Conservation (phyloP, 2,888 invertebrate genomes). For the Stenotaenia linearis region DNA sequence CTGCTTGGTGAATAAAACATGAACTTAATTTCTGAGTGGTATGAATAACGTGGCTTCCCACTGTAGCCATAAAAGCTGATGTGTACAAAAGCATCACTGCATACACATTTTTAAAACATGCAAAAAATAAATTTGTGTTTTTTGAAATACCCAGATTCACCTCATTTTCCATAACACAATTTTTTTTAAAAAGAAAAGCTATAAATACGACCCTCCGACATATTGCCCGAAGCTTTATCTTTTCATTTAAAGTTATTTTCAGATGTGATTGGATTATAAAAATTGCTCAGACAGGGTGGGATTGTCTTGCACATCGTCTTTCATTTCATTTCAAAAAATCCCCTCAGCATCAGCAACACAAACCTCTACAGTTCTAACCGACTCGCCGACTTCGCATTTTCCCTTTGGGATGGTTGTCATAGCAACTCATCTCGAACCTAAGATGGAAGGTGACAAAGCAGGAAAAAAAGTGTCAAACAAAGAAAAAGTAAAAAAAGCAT, state of each 20-base stretch:
- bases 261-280: not conserved
- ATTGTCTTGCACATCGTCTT: not conserved
- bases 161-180: too few species aligned
- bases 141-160: too few species aligned
- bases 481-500: not conserved
- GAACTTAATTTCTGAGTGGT: not conserved
- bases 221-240: too few species aligned
- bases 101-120: too few species aligned
- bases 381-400: slow-evolving; percentile 11
- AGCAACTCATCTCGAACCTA: slow-evolving; percentile 14
- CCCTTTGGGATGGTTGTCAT: not conserved
- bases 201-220: too few species aligned
- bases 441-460: slow-evolving; percentile 10
- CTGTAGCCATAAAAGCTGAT: not conserved
- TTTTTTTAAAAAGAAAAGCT: too few species aligned
- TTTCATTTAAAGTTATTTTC: too few species aligned
- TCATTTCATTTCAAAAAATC: not conserved
- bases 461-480: not conserved
- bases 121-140: too few species aligned
- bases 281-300: not conserved
- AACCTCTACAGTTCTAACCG: not conserved
- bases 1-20: not conserved
- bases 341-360: not conserved
- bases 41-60: not conserved
- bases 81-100: not conserved